phyloP scores from a whole-genome alignment of 2,797 vertebrate species.

The Sebastes steindachneri region DNA sequence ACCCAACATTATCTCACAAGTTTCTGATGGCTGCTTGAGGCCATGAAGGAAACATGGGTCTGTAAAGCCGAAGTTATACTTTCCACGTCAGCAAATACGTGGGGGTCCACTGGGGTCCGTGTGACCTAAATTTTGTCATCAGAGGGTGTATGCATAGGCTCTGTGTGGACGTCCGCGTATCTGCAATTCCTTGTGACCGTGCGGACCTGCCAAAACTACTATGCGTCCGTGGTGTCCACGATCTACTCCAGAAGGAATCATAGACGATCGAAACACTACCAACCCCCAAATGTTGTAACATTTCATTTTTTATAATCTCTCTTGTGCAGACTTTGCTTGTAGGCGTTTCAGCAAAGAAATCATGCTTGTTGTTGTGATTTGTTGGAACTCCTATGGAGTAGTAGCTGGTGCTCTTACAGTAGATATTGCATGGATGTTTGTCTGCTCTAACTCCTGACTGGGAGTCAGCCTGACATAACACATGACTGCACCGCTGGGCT shows the following conservation, averaged over 20 bases:
- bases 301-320: neutral
- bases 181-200: rapidly evolving
- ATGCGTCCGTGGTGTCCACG: too few relatives aligned
- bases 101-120: rapidly evolving
- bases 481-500: neutral
- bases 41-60: too few relatives aligned
- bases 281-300: rapidly evolving
- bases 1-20: neutral
- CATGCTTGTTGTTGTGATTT: neutral
- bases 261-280: neutral
- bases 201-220: too few relatives aligned
- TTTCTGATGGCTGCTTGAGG: neutral
- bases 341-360: neutral
- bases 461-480: neutral
- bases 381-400: neutral
- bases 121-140: too few relatives aligned
- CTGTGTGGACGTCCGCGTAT: too few relatives aligned
- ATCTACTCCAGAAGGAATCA: neutral
- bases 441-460: neutral
- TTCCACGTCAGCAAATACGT: too few relatives aligned
- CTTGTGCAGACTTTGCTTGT: neutral
- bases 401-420: neutral
- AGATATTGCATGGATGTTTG: neutral
- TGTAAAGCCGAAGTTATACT: too few relatives aligned
- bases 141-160: too few relatives aligned